Evolutionary conservation across 2,888 invertebrate species (phyloP).

Genomic region (Melangyna quadrimaculata): DNA sequence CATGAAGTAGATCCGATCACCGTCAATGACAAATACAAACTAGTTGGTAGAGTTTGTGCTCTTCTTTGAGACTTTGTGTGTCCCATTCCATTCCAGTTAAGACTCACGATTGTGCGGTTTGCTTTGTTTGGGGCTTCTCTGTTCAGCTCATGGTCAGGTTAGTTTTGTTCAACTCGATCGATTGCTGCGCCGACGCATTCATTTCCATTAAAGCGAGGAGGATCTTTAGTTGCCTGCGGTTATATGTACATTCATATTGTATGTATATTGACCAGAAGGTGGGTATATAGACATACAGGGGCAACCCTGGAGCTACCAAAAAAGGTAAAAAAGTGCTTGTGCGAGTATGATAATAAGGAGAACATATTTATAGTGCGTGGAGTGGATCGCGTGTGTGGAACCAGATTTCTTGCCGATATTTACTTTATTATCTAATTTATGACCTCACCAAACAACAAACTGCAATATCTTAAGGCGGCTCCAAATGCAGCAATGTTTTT

Average conservation of each 20-base stretch:
- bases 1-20: slow-evolving; percentile 54
- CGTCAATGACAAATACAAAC: slow-evolving; percentile 67
- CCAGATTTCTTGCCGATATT: slow-evolving; percentile 22
- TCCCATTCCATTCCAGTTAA: not conserved
- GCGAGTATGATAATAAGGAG: slow-evolving; percentile 44
- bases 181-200: slow-evolving; percentile 51
- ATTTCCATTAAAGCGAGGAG: slow-evolving; percentile 44
- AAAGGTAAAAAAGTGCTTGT: slow-evolving; percentile 34
- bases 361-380: slow-evolving; percentile 29
- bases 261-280: slow-evolving; percentile 1
- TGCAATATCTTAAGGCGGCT: not conserved
- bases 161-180: slow-evolving; percentile 33
- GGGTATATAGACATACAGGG: not conserved
- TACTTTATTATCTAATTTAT: slow-evolving; percentile 62
- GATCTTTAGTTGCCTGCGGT: not conserved
- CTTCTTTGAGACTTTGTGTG: slow-evolving; percentile 9
- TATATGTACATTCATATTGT: too few relatives aligned
- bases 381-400: slow-evolving; percentile 24
- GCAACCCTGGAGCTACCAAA: slow-evolving; percentile 48
- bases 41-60: slow-evolving; percentile 31
- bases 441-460: slow-evolving; percentile 20
- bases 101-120: not conserved
- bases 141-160: slow-evolving; percentile 41
- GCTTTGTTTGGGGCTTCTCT: not conserved
- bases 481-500: not conserved